Base-by-base conservation (phyloP, 2,113 vertebrate species). In the Anseranas semipalmata region DNA sequence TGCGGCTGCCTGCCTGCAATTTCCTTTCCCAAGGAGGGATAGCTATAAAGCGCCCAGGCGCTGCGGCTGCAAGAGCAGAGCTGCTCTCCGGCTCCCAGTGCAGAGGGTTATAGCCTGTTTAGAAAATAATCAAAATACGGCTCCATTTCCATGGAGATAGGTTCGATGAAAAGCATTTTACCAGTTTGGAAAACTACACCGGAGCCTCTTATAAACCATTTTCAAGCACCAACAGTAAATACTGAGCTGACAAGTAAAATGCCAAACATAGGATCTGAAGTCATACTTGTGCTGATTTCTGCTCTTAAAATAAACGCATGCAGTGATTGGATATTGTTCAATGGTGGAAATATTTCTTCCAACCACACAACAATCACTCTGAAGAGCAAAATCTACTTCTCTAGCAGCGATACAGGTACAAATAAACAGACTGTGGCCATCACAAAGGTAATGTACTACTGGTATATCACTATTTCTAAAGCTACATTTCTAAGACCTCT, bases 281-380 rank as follows among this genome's bases (percentile, higher is more conserved):
- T 95, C 88, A 53, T 91, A 66, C 93, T 90, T 74, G 89, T 45
- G 68, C 72, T 35, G 72, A 91, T 94, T 97, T 95, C 94, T 94
- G 93, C 95, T 62, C 89, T 94, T 46, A 80, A 95, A 96, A 97
- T 67, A 96, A 97, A 97, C 63, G 88, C 90, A 81, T 53, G 94
- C 85, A 80, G 56, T 88, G 97, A 97, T 89, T 98, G 91, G 91
- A 75, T 95, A 96, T 95, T 96, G 96, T 97, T 96, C 85, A 85
- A 33, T 28, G 75, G 33, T 94, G 92, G 59, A 85, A 97, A 97
- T 97, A 92, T 86, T 97, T 97, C 95, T 96, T 88, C 81, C 85
- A 85, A 8, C 55, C 75, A 71, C 1, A 12, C 55, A 70, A 86
- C 43, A 59, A 84, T 39, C 52, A 18, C 28, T 60, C 33, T 46